Percentiles rank a stretch among this genome's conserved stretches.
Evolutionary conservation across 1,140 invertebrate genomes (phyloP).

Genomic region (Meteorus sp.): DNA sequence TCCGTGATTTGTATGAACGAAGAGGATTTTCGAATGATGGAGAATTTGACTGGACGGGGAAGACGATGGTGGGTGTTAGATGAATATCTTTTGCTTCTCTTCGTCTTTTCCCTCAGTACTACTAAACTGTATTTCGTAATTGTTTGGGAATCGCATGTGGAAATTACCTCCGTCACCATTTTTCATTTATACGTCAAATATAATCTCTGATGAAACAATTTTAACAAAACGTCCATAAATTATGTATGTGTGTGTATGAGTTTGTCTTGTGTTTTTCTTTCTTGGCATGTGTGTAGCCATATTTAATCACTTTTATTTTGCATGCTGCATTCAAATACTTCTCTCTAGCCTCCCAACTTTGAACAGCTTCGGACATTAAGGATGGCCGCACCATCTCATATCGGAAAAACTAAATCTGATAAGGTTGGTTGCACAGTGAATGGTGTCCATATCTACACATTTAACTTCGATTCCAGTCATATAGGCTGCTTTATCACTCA

Average conservation of each 20-base stretch:
- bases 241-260: too few species aligned
- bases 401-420: conserved; percentile 81
- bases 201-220: neutral
- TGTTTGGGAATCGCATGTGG: too few species aligned
- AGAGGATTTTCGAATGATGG: conserved; percentile 92
- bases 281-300: too few species aligned
- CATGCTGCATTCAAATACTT: conserved; percentile 57
- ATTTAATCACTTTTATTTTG: conserved; percentile 53
- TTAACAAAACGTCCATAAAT: too few species aligned
- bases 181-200: too few species aligned
- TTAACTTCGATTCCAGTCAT: too few species aligned
- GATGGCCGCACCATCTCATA: conserved; percentile 79
- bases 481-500: too few species aligned
- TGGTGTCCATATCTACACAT: too few species aligned
- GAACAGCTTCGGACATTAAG: conserved; percentile 74
- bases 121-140: too few species aligned
- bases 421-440: conserved; percentile 71
- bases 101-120: too few species aligned
- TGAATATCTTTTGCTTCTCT: conserved; percentile 10
- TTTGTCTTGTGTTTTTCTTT: neutral
- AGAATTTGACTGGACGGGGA: conserved; percentile 98
- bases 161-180: neutral
- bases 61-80: conserved; percentile 77
- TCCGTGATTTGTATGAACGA: conserved; percentile 92
- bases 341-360: conserved; percentile 72